Evolutionary conservation across 2,113 vertebrate species (phyloP).

Genomic region (Hyaena hyaena): DNA sequence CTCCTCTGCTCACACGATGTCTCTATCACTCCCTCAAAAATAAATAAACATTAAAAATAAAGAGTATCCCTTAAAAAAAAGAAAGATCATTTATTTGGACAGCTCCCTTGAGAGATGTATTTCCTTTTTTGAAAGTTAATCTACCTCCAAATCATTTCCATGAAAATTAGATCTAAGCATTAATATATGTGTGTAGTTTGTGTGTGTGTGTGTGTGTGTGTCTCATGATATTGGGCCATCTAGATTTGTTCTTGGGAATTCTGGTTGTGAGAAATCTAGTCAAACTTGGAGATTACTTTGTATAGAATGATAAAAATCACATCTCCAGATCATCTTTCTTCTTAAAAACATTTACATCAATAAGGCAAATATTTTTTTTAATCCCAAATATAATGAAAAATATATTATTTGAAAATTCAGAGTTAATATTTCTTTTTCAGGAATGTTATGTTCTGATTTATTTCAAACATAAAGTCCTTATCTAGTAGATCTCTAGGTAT

Average conservation of each 20-base stretch:
- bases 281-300: background rate
- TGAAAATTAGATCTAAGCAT: background rate
- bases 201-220: background rate
- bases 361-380: background rate
- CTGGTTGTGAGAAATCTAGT: background rate
- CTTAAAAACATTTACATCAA: background rate
- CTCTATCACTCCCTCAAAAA: too few species aligned
- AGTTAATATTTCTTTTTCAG: background rate
- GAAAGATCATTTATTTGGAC: background rate
- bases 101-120: accelerated
- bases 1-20: too few species aligned
- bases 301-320: background rate
- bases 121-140: background rate
- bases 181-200: background rate
- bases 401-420: background rate
- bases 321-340: background rate
- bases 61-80: too few species aligned
- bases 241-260: background rate
- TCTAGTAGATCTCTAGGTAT: background rate
- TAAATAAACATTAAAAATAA: too few species aligned
- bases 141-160: background rate
- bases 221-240: background rate
- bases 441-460: background rate
- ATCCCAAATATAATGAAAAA: background rate
- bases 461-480: background rate